Evolutionary conservation across 2,888 invertebrate genomes (phyloP).

Genomic region (Brachypterus glaber): DNA sequence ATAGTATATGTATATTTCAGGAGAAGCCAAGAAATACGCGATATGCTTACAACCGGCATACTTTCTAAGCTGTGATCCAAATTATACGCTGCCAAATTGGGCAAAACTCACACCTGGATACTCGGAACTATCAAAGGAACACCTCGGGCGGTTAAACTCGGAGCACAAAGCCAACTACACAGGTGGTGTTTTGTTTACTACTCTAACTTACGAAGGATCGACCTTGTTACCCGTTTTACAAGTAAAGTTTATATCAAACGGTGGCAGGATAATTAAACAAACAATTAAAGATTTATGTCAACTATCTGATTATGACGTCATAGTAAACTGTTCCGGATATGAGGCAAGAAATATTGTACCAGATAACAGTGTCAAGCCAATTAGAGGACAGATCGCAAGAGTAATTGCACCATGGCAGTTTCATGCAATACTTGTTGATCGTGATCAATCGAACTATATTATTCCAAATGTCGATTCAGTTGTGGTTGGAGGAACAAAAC

Average conservation of each 20-base stretch:
- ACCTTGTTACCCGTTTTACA: slow-evolving; percentile 59
- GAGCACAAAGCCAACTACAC: slow-evolving; percentile 37
- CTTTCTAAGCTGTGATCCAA: slow-evolving; percentile 29
- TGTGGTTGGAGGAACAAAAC: slow-evolving; percentile 70
- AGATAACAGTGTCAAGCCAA: slow-evolving; percentile 53
- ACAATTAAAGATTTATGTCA: slow-evolving; percentile 47
- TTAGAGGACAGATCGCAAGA: slow-evolving; percentile 61
- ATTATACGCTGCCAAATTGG: slow-evolving; percentile 37
- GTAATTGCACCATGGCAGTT: slow-evolving; percentile 62
- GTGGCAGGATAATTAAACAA: slow-evolving; percentile 47
- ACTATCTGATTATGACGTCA: slow-evolving; percentile 45
- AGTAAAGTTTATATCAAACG: slow-evolving; percentile 48
- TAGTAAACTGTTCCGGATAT: slow-evolving; percentile 75
- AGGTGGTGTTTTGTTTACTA: slow-evolving; percentile 54
- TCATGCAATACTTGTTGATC: slow-evolving; percentile 49
- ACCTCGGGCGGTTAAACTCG: slow-evolving; percentile 35
- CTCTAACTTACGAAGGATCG: slow-evolving; percentile 57
- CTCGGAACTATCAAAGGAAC: slow-evolving; percentile 28
- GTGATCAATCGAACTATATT: slow-evolving; percentile 53
- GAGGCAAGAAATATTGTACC: slow-evolving; percentile 52
- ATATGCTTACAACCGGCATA: slow-evolving; percentile 23
- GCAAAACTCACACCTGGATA: slow-evolving; percentile 41
- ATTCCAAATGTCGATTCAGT: slow-evolving; percentile 62
- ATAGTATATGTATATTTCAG: slow-evolving; percentile 18
- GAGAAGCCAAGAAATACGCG: slow-evolving; percentile 25